Conservation (phyloP, 2,113 vertebrate genomes). For the Hypocryptadius cinnamomeus region DNA sequence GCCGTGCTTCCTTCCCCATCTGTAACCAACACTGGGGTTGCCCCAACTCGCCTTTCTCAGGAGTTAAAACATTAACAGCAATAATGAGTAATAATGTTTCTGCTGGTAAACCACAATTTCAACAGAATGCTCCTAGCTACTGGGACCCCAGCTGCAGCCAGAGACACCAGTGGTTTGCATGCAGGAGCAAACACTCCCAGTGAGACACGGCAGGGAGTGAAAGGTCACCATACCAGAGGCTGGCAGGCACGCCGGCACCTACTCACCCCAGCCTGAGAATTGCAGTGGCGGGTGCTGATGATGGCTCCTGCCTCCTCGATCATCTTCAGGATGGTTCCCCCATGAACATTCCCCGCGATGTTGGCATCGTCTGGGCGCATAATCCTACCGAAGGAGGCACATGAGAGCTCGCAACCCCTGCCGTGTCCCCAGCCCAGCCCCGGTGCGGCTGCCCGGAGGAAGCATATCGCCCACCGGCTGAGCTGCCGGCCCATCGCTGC, state of each 20-base stretch:
- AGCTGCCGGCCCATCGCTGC: slow-evolving; percentile 40
- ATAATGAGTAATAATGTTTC: neutral
- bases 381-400: slow-evolving; percentile 68
- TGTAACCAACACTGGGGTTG: rapidly evolving
- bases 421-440: neutral
- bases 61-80: neutral
- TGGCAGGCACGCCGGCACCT: rapidly evolving
- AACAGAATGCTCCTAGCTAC: neutral
- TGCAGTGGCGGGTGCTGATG: slow-evolving; percentile 92
- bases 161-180: neutral
- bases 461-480: slow-evolving; percentile 30
- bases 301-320: slow-evolving; percentile 95
- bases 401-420: neutral
- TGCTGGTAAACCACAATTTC: neutral
- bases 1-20: neutral
- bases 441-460: neutral
- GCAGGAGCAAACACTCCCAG: neutral
- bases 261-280: slow-evolving; percentile 76
- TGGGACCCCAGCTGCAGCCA: neutral
- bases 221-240: too few species aligned
- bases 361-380: slow-evolving; percentile 94
- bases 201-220: rapidly evolving
- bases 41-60: rapidly evolving
- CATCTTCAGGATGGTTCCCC: slow-evolving; percentile 94
- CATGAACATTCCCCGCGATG: slow-evolving; percentile 87